A percentile compares a stretch with the other conserved stretches of the same genome.
Evolutionary conservation across 2,113 vertebrate genomes (phyloP).

Genomic region (Takifugu bimaculatus): DNA sequence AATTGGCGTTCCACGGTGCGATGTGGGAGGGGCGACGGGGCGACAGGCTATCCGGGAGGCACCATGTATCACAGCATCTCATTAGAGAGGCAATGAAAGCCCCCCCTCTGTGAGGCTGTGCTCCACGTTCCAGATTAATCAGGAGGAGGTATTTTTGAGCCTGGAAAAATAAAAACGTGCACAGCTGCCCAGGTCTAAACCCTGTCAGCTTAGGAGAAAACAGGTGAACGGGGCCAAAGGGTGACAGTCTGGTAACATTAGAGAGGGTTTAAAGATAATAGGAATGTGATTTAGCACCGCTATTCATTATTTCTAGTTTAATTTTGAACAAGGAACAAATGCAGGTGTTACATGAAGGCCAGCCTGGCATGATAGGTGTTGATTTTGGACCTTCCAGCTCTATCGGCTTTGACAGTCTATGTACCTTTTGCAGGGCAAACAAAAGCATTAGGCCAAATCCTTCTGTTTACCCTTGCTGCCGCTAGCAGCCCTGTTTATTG

Average conservation of each 20-base stretch:
- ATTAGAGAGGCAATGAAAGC: constrained; percentile 66
- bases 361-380: constrained; percentile 63
- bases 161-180: constrained; percentile 33
- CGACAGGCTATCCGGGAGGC: constrained; percentile 49
- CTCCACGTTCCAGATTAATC: constrained; percentile 58
- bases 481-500: constrained; percentile 72
- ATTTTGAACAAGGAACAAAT: constrained; percentile 22
- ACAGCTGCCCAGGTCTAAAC: constrained; percentile 45
- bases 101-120: constrained; percentile 56
- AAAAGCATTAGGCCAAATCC: constrained; percentile 76
- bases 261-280: constrained; percentile 1
- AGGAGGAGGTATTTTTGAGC: constrained; percentile 62
- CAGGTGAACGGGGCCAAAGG: constrained; percentile 9
- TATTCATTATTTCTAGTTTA: no score
- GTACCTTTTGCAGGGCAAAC: constrained; percentile 78
- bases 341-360: constrained; percentile 27
- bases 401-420: constrained; percentile 79
- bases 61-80: constrained; percentile 62
- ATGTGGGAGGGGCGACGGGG: constrained; percentile 18
- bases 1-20: constrained; percentile 5
- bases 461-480: constrained; percentile 73
- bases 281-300: constrained; percentile 7
- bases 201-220: constrained; percentile 27
- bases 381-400: constrained; percentile 64
- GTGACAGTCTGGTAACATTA: constrained; percentile 11